Percentiles rank a stretch among this genome's conserved stretches.
phyloP scores from a whole-genome alignment of 2,888 invertebrate genomes.

The Drosophila picticornis region DNA sequence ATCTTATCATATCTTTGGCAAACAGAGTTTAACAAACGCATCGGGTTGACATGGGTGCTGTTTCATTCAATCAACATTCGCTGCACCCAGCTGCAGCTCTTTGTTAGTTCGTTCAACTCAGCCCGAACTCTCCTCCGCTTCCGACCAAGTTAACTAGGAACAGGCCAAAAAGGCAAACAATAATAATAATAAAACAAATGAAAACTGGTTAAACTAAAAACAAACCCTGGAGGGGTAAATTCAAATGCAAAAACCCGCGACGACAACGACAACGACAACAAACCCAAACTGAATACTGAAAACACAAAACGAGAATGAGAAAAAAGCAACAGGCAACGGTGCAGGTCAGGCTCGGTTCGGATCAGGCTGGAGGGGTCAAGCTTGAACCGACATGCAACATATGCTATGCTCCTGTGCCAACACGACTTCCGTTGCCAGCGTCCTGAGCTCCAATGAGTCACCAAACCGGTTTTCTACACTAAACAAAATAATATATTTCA shows the following conservation, averaged over 20 bases:
- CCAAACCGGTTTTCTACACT: constrained; percentile 13
- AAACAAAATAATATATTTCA: neutral
- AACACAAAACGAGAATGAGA: neutral
- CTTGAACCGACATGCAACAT: constrained; percentile 36
- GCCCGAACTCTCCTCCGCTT: neutral
- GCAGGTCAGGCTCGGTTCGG: constrained; percentile 23
- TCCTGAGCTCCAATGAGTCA: constrained; percentile 48
- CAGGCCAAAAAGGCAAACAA: constrained; percentile 16
- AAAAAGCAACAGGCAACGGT: constrained; percentile 39
- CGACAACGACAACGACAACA: constrained; percentile 21
- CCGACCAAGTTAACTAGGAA: constrained; percentile 20
- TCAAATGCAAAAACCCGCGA: constrained; percentile 44
- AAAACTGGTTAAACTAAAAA: constrained; percentile 37
- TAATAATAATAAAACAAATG: constrained; percentile 27
- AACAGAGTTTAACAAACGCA: constrained; percentile 30
- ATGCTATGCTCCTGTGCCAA: constrained; percentile 31
- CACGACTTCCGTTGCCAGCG: constrained; percentile 38
- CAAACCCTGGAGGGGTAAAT: constrained; percentile 39
- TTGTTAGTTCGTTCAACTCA: constrained; percentile 52
- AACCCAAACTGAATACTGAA: constrained; percentile 12
- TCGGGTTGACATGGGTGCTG: constrained; percentile 5
- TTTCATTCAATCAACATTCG: constrained; percentile 45
- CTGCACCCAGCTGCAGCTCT: constrained; percentile 39
- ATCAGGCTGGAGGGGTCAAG: constrained; percentile 41
- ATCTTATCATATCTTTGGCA: constrained; percentile 55